Evolutionary conservation across 2,888 invertebrate genomes (phyloP).

Genomic region (Dexiosoma caninum): DNA sequence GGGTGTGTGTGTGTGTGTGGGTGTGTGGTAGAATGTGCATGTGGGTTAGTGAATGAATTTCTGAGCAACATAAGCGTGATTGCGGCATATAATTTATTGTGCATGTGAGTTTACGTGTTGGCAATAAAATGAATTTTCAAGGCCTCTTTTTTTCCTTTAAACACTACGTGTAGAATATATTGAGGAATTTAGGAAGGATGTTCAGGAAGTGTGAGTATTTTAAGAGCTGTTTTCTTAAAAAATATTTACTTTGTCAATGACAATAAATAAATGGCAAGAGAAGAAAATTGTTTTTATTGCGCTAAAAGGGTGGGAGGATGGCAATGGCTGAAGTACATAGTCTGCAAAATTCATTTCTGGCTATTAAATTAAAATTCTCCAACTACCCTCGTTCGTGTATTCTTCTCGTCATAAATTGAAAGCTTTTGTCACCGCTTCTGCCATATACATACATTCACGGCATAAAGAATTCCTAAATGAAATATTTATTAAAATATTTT

Average conservation of each 20-base stretch:
- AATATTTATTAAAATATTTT: constrained; percentile 37
- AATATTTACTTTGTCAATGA: too few species aligned
- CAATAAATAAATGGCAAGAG: too few species aligned
- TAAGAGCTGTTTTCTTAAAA: too few species aligned
- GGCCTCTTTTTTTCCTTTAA: constrained; percentile 10
- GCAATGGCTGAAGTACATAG: too few species aligned
- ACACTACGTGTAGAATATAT: background rate
- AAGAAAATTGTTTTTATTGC: too few species aligned
- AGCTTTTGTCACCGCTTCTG: constrained; percentile 13
- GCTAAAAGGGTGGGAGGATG: too few species aligned
- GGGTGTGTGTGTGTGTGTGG: background rate
- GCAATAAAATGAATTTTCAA: constrained; percentile 54
- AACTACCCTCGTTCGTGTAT: background rate
- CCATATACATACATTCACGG: background rate
- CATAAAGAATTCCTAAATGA: constrained; percentile 16
- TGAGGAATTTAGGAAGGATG: background rate
- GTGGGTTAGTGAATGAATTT: constrained; percentile 5
- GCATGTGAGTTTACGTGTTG: constrained; percentile 42
- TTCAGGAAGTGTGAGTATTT: too few species aligned
- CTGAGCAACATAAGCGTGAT: constrained; percentile 42
- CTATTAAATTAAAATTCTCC: too few species aligned
- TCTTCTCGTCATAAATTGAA: background rate
- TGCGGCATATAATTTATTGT: constrained; percentile 52
- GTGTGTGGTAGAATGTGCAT: background rate
- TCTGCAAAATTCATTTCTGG: too few species aligned